Conservation (phyloP, 23 tunicate species). For the Ciona savignyi region DNA sequence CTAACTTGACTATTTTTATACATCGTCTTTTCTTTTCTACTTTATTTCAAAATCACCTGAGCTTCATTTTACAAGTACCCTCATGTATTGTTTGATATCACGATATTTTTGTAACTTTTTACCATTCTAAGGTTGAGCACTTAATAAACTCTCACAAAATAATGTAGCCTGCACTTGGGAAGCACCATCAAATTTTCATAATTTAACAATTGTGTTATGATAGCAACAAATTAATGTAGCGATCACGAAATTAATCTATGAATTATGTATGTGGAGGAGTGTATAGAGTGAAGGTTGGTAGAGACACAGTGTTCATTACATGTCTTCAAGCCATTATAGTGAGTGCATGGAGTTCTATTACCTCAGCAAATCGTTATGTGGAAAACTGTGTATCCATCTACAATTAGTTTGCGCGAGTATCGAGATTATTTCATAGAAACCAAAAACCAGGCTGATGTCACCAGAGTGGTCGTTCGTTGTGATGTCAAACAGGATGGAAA, state of each 20-base stretch:
- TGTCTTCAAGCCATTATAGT: too few relatives aligned
- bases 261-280: too few relatives aligned
- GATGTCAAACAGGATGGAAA: constrained; percentile 14
- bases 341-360: too few relatives aligned
- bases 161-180: neutral
- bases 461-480: constrained; percentile 33
- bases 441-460: constrained; percentile 5
- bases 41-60: neutral
- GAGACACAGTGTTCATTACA: too few relatives aligned
- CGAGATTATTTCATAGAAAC: constrained; percentile 26
- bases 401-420: constrained; percentile 26
- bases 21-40: neutral
- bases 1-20: neutral
- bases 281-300: too few relatives aligned
- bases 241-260: neutral
- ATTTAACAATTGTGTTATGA: neutral
- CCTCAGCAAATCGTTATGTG: too few relatives aligned
- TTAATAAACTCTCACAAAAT: neutral
- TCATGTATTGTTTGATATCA: too few relatives aligned
- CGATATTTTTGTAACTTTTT: neutral
- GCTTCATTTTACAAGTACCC: too few relatives aligned
- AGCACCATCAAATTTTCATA: neutral
- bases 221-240: neutral
- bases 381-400: constrained; percentile 27
- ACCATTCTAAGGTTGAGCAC: neutral